Conservation (phyloP, 2,113 vertebrate species). For the Toxotes chatareus region DNA sequence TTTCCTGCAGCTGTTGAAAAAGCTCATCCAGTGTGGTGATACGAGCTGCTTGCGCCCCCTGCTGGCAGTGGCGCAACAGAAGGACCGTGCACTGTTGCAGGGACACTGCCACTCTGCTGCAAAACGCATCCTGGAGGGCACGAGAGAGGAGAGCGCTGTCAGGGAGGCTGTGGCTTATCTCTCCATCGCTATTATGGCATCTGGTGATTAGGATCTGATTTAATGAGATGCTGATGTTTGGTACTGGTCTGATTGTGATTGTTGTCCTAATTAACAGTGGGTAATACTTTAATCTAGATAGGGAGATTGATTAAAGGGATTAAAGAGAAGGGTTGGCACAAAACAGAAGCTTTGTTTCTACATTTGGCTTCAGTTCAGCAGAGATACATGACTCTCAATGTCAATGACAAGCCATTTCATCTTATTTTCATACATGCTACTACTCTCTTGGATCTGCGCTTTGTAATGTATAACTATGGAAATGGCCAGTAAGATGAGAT, state of each 20-base stretch:
- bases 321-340: not conserved
- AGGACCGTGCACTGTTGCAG: slow-evolving; percentile 86
- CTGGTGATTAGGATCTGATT: slow-evolving; percentile 79
- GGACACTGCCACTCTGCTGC: slow-evolving; percentile 88
- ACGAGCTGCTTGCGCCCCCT: slow-evolving; percentile 90
- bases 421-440: not conserved
- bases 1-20: slow-evolving; percentile 89
- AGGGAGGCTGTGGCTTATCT: slow-evolving; percentile 91
- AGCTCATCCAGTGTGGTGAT: slow-evolving; percentile 87
- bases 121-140: slow-evolving; percentile 83
- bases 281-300: not conserved
- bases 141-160: slow-evolving; percentile 74
- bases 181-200: slow-evolving; percentile 92
- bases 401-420: not conserved
- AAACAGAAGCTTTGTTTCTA: not conserved
- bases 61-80: slow-evolving; percentile 85
- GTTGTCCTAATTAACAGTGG: not conserved
- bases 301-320: not conserved
- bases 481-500: not conserved
- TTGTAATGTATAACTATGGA: not conserved
- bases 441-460: not conserved
- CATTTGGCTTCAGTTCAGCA: not conserved
- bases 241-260: slow-evolving; percentile 3
- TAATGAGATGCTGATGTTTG: slow-evolving; percentile 21
- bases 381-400: not conserved